Evolutionary conservation across 2,888 invertebrate species (phyloP), one percentile per base, ranked within the genome.

Genomic region (Aromia moschata): DNA sequence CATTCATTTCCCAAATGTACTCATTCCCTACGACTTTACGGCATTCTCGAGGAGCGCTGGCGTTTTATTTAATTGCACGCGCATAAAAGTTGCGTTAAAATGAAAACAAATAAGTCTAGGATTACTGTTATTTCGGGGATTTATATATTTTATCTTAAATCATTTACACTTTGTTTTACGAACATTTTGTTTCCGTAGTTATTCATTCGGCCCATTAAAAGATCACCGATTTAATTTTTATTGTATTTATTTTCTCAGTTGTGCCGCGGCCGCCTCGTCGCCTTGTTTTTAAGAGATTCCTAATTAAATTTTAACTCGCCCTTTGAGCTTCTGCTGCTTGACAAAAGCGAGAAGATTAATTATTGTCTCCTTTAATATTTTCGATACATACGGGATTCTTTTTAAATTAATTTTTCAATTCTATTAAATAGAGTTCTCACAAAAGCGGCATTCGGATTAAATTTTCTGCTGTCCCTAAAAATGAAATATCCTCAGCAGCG

Each of bases 101-200:
- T 49, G 38, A 49, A 49, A 49, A 49, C 49, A 49, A 49, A 49
- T 40, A 49, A 15, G 49, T 38, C 3, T 49, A 40, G 20, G 30
- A 40, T 49, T 49, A 38, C 49, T n/a, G 38, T 30, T 49, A 38
- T 49, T 38, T 14, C 49, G 18, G 14, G 38, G 16, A 49, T 49
- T 38, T 49, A 49, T 38, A 49, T 49, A 40, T 49, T 49, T 38
- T 38, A 49, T 30, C 25, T 38, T n/a, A 38, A 49, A 25, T 38
- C 20, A 38, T 49, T 49, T 47, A 37, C 20, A 38, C 15, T 49
- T 37, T 25, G 37, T 25, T 49, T 49, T 49, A 30, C 49, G 25
- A 30, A 49, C 38, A 49, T n/a, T 49, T 49, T 49, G 38, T 49
- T 49, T 40, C 38, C 38, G 14, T 37, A 36, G 12, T 18, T 37